A percentile compares a stretch with the other conserved stretches of the same genome.
Conservation (phyloP, 2,113 vertebrate species). For the Laticauda colubrina region DNA sequence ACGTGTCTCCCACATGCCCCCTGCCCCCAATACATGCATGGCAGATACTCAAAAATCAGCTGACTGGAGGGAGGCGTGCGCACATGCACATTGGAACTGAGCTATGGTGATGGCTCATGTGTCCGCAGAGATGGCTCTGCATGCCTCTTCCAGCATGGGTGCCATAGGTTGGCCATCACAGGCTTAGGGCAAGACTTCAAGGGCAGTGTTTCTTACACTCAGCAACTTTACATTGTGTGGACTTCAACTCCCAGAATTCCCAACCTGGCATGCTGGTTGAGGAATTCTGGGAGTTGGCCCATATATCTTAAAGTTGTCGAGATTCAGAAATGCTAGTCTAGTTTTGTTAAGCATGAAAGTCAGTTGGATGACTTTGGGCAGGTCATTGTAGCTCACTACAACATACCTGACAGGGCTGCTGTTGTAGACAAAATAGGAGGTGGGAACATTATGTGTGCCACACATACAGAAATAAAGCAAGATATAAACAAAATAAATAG, state of each 20-base stretch:
- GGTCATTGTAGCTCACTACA: not conserved
- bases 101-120: too few species aligned
- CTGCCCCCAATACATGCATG: too few species aligned
- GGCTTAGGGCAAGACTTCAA: not conserved
- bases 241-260: not conserved
- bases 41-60: too few species aligned
- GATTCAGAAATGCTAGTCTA: not conserved
- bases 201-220: not conserved
- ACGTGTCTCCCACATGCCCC: too few species aligned
- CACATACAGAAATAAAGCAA: not conserved
- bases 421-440: not conserved
- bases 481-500: not conserved
- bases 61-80: too few species aligned
- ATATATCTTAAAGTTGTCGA: not conserved
- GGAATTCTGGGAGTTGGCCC: not conserved
- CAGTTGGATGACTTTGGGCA: not conserved
- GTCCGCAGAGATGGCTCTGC: too few species aligned
- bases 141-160: too few species aligned
- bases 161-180: too few species aligned
- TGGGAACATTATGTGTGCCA: not conserved
- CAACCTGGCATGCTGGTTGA: not conserved
- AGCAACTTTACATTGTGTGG: not conserved
- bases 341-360: not conserved
- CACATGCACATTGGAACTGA: too few species aligned
- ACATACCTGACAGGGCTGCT: not conserved